Evolutionary conservation across 2,797 vertebrate species (phyloP), one percentile per base, ranked within the genome.

Genomic region (Microcaecilia unicolor): DNA sequence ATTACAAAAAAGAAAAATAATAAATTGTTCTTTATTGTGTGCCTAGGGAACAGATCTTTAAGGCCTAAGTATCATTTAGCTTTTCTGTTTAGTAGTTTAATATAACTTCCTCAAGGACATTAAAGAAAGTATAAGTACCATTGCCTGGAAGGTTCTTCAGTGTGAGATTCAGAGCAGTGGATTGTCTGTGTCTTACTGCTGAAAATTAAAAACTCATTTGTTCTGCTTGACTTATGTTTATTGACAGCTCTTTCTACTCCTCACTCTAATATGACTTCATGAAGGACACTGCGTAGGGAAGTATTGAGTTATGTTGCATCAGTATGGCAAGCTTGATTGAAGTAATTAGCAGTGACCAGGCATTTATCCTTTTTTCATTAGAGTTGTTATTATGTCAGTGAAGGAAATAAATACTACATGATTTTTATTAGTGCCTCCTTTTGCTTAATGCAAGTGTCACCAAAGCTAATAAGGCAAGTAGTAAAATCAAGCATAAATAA

Each of bases 161-260:
- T n/a, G 15, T 48, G 41, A 51, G 26, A 55, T 40, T 28, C 54
- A 6, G 22, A 43, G 34, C 14, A 38, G 28, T 37, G 16, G 5
- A 8, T 56, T 58, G 45, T 58, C 37, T 54, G 6, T 40, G 44
- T 63, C 72, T 72, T 61, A 51, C 31, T 48, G 40, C 48, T 22
- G n/a, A 58, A 72, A 76, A 73, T 76, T 73, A 65, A 74, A 78
- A 54, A 2, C 18, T 34, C 46, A 63, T 74, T 78, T 0, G 5
- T 74, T 76, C 58, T 67, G 44, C 58, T 58, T 67, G 61, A 64
- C 46, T 72, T 74, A 60, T 25, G 34, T 25, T 63, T 60, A 54
- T 34, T 59, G 71, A 64, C 61, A 67, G 49, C 31, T 40, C 38
- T 55, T 41, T 63, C 47, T 54, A 41, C 56, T 60, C 73, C 57